Conservation (phyloP, 2,113 vertebrate species). For the Struthidea cinerea region DNA sequence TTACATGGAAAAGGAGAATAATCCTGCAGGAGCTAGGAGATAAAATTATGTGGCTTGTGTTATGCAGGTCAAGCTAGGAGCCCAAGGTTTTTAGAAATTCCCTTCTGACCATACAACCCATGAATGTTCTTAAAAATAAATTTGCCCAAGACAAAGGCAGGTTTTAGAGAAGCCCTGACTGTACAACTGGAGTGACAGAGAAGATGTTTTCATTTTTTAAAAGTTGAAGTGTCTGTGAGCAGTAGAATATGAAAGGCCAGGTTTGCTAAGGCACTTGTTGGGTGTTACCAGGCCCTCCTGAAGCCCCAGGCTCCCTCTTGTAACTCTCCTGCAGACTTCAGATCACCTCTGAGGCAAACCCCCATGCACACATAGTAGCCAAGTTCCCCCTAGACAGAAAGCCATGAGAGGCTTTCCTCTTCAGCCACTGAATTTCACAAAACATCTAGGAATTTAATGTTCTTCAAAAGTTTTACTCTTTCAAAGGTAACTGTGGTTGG, state of each 20-base stretch:
- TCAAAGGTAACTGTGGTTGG: not conserved
- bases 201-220: not conserved
- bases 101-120: not conserved
- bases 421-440: not conserved
- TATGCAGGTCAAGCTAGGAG: not conserved
- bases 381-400: not conserved
- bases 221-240: not conserved
- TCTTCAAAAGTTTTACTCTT: not conserved
- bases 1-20: not conserved
- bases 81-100: not conserved
- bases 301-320: not conserved
- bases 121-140: not conserved
- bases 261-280: not conserved
- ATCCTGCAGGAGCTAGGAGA: not conserved
- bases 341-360: not conserved
- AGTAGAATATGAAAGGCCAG: not conserved
- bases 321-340: not conserved
- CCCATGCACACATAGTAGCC: rapidly evolving
- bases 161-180: not conserved
- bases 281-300: not conserved
- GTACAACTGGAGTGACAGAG: not conserved
- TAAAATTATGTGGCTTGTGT: not conserved
- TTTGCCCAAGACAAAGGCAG: not conserved
- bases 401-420: not conserved
- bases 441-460: not conserved